Percentiles rank a stretch among this genome's conserved stretches.
phyloP scores from a whole-genome alignment of 2,113 vertebrate genomes.

The Polyodon spathula region DNA sequence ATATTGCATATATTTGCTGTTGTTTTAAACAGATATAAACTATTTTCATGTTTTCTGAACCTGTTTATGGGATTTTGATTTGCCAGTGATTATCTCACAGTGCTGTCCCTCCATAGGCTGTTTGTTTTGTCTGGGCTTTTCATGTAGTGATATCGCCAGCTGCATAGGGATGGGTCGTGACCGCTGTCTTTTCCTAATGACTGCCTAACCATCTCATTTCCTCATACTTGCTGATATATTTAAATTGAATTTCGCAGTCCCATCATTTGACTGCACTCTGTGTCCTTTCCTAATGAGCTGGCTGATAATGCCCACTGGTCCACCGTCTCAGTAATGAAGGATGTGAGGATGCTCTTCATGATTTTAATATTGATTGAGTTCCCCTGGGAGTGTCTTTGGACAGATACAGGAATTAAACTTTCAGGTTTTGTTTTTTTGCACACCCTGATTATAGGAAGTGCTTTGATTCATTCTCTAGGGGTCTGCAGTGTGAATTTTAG shows the following conservation, averaged over 20 bases:
- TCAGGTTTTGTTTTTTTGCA: too few species aligned
- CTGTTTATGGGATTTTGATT: neutral
- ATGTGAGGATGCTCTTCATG: too few species aligned
- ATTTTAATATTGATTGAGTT: too few species aligned
- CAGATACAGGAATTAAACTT: too few species aligned
- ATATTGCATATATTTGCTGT: neutral
- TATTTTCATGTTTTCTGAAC: neutral
- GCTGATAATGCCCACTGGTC: neutral
- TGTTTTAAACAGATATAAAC: neutral
- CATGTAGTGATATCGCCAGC: neutral
- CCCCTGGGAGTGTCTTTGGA: too few species aligned
- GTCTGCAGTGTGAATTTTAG: too few species aligned
- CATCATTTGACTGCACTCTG: conserved; percentile 1
- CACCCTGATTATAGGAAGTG: too few species aligned
- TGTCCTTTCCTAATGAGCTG: neutral
- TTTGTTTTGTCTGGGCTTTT: conserved; percentile 3
- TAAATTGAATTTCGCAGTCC: conserved; percentile 6
- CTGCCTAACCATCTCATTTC: conserved; percentile 6
- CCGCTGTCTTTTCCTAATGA: conserved; percentile 5
- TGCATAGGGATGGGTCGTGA: neutral
- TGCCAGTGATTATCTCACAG: neutral
- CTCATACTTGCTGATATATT: conserved; percentile 11
- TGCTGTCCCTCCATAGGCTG: neutral
- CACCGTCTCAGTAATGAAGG: too few species aligned
- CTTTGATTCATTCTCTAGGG: too few species aligned